Conservation (phyloP, 2,113 vertebrate species). For the Odontesthes bonariensis region DNA sequence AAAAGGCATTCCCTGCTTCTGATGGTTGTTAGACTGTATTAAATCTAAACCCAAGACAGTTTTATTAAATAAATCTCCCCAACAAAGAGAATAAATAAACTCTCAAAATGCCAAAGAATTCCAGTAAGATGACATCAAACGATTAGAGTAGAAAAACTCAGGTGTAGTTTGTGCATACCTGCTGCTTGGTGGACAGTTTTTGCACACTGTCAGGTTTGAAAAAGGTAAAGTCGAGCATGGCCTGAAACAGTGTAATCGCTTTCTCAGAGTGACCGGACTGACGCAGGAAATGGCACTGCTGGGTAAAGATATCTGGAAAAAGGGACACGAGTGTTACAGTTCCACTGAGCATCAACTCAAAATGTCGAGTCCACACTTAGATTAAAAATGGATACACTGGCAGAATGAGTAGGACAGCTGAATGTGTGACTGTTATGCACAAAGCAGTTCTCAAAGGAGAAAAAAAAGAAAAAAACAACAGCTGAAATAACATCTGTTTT, state of each 20-base stretch:
- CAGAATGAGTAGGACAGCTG: no score
- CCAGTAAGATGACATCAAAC: not conserved
- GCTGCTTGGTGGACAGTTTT: conserved; percentile 88
- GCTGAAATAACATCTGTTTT: conserved; percentile 49
- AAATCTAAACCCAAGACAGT: no score
- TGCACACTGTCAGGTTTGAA: conserved; percentile 92
- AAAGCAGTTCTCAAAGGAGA: not conserved
- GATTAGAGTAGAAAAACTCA: not conserved
- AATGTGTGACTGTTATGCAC: no score
- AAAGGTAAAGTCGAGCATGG: conserved; percentile 95
- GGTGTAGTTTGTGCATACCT: conserved; percentile 66
- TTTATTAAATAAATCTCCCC: no score
- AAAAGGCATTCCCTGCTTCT: no score
- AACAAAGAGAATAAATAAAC: no score
- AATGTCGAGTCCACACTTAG: no score
- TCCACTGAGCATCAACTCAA: not conserved
- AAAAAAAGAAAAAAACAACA: not conserved
- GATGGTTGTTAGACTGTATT: no score
- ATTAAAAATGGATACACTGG: no score
- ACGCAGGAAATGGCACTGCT: conserved; percentile 94
- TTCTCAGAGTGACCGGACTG: conserved; percentile 95
- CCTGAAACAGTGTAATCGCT: conserved; percentile 92
- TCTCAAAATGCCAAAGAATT: no score
- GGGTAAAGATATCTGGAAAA: conserved; percentile 86
- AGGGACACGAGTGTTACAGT: not conserved